phyloP scores from a whole-genome alignment of 30 jellyfish, hydroid and myxozoan species.

The Rhopilema esculentum region DNA sequence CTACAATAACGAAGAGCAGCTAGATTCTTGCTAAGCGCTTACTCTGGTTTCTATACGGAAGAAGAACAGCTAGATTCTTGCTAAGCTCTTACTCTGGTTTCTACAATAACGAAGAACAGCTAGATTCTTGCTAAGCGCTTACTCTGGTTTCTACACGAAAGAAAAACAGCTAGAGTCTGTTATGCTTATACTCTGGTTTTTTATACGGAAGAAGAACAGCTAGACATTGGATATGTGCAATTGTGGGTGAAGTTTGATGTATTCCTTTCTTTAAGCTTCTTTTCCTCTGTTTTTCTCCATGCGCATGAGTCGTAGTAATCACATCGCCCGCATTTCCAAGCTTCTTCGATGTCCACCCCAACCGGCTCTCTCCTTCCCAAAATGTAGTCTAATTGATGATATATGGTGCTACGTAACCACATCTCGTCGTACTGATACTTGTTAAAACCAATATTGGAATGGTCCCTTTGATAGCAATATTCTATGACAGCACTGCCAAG shows the following conservation, averaged over 20 bases:
- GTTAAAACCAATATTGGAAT: neutral
- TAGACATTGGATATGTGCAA: no score
- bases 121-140: no score
- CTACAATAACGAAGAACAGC: no score
- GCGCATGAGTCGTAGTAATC: conserved; percentile 60
- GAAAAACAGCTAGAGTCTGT: no score
- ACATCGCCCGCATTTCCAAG: conserved; percentile 69
- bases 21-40: no score
- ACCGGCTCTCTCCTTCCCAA: conserved; percentile 41
- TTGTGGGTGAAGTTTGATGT: conserved; percentile 15
- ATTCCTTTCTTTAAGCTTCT: conserved; percentile 29
- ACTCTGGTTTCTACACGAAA: no score
- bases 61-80: no score
- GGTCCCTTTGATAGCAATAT: conserved; percentile 48
- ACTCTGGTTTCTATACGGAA: no score
- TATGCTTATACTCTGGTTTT: no score
- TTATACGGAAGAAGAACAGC: no score
- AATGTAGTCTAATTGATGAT: conserved; percentile 12
- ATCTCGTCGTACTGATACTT: conserved; percentile 26
- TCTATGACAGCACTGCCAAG: conserved; percentile 45
- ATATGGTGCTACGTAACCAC: neutral
- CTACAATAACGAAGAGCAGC: no score
- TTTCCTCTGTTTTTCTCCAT: conserved; percentile 44
- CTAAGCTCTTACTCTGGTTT: no score
- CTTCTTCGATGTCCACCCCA: conserved; percentile 81